These are phyloP conservation scores for Hydropotes inermis DNA, from an alignment of 2,113 vertebrate species.

Conservation along the genomic window DNA sequence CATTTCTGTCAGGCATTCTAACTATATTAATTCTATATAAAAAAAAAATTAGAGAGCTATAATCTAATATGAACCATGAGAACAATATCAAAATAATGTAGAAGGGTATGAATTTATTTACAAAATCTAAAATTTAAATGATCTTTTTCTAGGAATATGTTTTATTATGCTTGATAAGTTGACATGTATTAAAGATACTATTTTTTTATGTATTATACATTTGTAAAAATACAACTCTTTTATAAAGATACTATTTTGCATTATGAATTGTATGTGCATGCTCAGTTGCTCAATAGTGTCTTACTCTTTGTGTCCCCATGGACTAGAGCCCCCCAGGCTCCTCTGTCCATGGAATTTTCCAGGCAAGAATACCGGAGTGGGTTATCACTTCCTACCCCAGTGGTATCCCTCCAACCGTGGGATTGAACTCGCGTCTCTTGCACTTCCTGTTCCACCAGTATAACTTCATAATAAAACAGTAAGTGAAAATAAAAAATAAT, in stretches of 20 bases:
- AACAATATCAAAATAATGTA: not conserved
- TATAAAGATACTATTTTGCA: not conserved
- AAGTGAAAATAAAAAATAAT: slow-evolving; percentile 36
- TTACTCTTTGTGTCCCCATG: not conserved
- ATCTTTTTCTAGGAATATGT: not conserved
- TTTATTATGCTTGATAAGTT: not conserved
- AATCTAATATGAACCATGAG: not conserved
- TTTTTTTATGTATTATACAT: not conserved
- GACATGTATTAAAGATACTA: not conserved
- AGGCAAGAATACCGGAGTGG: not conserved
- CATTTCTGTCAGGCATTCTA: not conserved
- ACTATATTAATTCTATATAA: not conserved
- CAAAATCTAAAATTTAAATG: slow-evolving; percentile 2
- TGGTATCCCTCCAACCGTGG: not conserved
- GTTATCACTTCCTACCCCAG: not conserved
- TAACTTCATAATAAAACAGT: not conserved
- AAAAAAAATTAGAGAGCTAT: not conserved
- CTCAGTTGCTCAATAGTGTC: not conserved
- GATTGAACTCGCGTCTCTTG: not conserved
- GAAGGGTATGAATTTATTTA: not conserved
- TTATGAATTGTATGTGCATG: not conserved
- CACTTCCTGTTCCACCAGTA: not conserved
- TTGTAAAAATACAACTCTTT: not conserved
- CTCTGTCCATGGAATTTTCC: not conserved
- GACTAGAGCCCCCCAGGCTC: not conserved